phyloP scores from a whole-genome alignment of 2,113 vertebrate species.

The human (Homo sapiens) region GRCh38 chr18:78929001-78929500 shows the following conservation, averaged over 20 bases:
- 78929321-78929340: too few relatives aligned
- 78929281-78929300: not conserved
- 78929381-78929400: not conserved
- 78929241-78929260: fast-evolving
- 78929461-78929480: not conserved
- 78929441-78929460: not conserved
- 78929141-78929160: not conserved
- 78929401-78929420: not conserved
- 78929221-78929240: fast-evolving
- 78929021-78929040: not conserved
- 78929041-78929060: not conserved
- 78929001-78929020: not conserved
- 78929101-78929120: not conserved
- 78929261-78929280: fast-evolving
- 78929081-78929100: not conserved
- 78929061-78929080: not conserved
- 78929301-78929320: fast-evolving
- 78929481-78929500: not conserved
- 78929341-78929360: fast-evolving
- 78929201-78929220: not conserved
- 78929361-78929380: not conserved
- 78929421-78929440: not conserved
- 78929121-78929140: not conserved
- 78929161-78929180: not conserved
- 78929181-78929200: not conserved